phyloP scores from a whole-genome alignment of 2,888 invertebrate species.

The Erannis defoliaria region DNA sequence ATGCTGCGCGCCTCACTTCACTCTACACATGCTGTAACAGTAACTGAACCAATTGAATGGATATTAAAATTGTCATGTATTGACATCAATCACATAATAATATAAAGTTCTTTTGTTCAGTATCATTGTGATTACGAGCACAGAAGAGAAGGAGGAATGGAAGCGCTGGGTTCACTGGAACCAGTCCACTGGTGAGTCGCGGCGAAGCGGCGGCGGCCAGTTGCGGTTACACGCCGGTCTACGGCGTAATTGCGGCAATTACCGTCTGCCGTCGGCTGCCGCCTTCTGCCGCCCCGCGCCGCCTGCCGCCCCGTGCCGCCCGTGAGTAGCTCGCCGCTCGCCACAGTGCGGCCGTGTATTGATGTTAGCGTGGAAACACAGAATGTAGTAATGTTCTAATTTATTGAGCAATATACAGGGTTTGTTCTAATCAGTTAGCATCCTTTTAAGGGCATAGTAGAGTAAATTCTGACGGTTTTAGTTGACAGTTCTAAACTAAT shows the following conservation, averaged over 20 bases:
- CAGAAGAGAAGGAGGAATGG: background rate
- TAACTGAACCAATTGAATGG: background rate
- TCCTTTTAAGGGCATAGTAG: too few species aligned
- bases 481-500: too few species aligned
- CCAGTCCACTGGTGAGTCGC: background rate
- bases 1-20: background rate
- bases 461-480: too few species aligned
- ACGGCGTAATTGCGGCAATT: conserved; percentile 34
- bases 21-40: conserved; percentile 1
- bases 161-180: background rate
- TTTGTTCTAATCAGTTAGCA: too few species aligned
- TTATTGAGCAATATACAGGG: too few species aligned
- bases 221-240: conserved; percentile 21
- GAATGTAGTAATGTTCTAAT: too few species aligned
- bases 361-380: too few species aligned
- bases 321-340: background rate
- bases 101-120: background rate
- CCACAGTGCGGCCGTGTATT: too few species aligned
- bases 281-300: conserved; percentile 1
- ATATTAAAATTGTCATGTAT: conserved; percentile 1
- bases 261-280: conserved; percentile 17
- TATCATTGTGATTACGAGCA: background rate
- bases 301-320: background rate
- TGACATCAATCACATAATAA: background rate
- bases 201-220: conserved; percentile 7